Conservation (phyloP, 2,797 vertebrate genomes). For the Phataginus tetradactyla region DNA sequence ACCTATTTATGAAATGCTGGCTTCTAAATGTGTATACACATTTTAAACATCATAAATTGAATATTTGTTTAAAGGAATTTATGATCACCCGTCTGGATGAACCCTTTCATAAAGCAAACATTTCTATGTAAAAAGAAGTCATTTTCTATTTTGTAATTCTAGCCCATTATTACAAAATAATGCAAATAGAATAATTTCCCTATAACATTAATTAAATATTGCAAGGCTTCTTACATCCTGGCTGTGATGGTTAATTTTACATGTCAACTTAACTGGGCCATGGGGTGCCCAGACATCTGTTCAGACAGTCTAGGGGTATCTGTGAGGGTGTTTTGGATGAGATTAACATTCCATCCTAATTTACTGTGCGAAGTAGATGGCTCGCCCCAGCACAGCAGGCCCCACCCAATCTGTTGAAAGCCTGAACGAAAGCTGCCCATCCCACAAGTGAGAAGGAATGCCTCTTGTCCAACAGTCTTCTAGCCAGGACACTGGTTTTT, state of each 20-base stretch:
- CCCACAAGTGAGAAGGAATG: not conserved
- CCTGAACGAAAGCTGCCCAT: not conserved
- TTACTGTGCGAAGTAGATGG: not conserved
- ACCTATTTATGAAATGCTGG: not conserved
- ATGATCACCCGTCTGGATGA: not conserved
- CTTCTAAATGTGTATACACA: not conserved
- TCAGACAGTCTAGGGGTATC: not conserved
- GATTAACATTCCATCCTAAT: not conserved
- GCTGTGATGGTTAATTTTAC: not conserved
- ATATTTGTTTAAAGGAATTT: not conserved
- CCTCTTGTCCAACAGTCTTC: not conserved
- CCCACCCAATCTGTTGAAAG: not conserved
- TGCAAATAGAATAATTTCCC: not conserved
- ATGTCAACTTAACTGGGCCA: not conserved
- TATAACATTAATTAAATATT: not conserved
- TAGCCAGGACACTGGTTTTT: too few relatives aligned
- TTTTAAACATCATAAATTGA: not conserved
- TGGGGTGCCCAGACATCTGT: too few relatives aligned
- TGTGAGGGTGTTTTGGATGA: not conserved
- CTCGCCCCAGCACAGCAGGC: too few relatives aligned
- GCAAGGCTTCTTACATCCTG: not conserved
- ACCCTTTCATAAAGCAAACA: not conserved
- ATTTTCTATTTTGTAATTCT: not conserved
- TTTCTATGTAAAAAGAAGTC: not conserved
- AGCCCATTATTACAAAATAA: not conserved